These are phyloP conservation scores for Ptilorrhoa leucosticta DNA, from an alignment of 2,113 vertebrate species.

Conservation along the genomic window DNA sequence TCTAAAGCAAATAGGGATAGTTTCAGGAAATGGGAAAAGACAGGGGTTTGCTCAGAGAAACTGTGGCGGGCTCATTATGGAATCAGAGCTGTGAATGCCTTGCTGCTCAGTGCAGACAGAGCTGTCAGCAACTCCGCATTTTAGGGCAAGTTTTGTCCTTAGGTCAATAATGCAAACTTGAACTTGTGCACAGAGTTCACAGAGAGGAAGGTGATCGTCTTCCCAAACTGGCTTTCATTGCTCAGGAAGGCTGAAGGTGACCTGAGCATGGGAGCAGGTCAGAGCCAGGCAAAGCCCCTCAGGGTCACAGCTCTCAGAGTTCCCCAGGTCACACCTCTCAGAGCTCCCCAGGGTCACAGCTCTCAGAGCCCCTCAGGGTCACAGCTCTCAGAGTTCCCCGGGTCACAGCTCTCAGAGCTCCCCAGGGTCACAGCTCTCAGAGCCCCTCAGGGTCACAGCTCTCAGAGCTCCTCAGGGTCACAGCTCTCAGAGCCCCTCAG, in stretches of 20 bases:
- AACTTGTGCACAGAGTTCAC: neutral
- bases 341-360: no score
- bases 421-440: no score
- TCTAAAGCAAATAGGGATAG: neutral
- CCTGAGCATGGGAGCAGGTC: neutral
- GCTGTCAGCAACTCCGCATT: neutral
- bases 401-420: no score
- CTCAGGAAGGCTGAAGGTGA: neutral
- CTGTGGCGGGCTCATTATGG: neutral
- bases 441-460: no score
- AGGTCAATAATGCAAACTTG: neutral
- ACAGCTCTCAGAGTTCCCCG: no score
- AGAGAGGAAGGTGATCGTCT: neutral
- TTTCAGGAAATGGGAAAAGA: neutral
- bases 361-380: no score
- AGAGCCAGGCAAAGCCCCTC: neutral
- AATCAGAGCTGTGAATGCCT: neutral
- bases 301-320: no score
- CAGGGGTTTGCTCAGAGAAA: neutral
- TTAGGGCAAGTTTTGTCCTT: neutral
- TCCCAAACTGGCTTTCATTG: neutral
- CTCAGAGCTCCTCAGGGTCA: no score
- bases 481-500: no score
- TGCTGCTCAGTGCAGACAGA: neutral
- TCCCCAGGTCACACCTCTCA: no score